Evolutionary conservation across 2,888 invertebrate species (phyloP).

Genomic region (Lordiphosa andalusiaca): DNA sequence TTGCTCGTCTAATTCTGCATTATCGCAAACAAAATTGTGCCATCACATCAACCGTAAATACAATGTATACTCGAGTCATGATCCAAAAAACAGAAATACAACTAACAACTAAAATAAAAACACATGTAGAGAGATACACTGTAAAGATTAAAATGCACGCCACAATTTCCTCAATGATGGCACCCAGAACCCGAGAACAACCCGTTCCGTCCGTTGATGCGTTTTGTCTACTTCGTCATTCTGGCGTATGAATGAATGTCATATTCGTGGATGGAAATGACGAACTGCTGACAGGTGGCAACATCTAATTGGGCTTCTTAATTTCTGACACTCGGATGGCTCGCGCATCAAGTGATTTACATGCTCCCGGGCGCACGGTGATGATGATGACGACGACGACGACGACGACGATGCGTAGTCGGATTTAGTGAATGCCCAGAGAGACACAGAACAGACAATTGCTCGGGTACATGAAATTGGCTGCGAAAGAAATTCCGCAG

Average conservation of each 20-base stretch:
- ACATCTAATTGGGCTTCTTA: constrained; percentile 80
- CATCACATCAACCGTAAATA: too few species aligned
- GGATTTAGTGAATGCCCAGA: constrained; percentile 35
- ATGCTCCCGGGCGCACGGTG: constrained; percentile 30
- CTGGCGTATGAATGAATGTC: constrained; percentile 69
- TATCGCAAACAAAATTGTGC: too few species aligned
- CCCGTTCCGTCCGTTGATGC: constrained; percentile 39
- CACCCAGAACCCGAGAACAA: not conserved
- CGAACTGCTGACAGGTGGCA: constrained; percentile 81
- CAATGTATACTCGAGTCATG: constrained; percentile 5
- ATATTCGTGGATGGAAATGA: constrained; percentile 76
- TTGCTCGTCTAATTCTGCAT: too few species aligned
- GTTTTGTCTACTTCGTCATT: constrained; percentile 60
- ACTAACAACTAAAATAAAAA: constrained; percentile 14
- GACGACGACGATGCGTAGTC: constrained; percentile 10
- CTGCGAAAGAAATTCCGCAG: constrained; percentile 49
- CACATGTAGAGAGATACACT: too few species aligned
- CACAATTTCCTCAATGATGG: too few species aligned
- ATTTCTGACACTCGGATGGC: constrained; percentile 70
- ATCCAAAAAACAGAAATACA: constrained; percentile 15
- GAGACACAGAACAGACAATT: constrained; percentile 61
- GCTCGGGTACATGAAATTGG: constrained; percentile 39
- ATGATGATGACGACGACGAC: constrained; percentile 1
- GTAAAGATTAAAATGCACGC: too few species aligned
- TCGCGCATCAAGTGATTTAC: constrained; percentile 56